Percentiles rank a stretch among this genome's conserved stretches.
Evolutionary conservation across 2,113 vertebrate species (phyloP).

Genomic region (Apodemus speciosus): DNA sequence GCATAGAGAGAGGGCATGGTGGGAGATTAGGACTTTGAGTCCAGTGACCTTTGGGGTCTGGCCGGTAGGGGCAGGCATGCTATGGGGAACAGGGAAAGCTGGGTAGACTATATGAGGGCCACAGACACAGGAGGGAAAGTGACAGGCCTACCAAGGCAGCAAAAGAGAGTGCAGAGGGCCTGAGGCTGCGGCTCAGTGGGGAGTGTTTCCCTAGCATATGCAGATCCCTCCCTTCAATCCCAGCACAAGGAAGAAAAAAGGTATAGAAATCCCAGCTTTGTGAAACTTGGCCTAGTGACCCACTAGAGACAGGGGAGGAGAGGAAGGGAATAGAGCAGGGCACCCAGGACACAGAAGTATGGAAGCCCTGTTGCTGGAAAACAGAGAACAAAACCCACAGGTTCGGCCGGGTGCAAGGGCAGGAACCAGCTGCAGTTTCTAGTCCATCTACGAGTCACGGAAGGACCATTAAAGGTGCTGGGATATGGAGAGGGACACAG

Average conservation of each 20-base stretch:
- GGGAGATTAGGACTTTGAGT: not conserved
- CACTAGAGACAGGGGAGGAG: not conserved
- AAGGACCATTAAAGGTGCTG: not conserved
- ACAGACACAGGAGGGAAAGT: not conserved
- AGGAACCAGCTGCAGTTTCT: not conserved
- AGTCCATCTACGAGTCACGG: not conserved
- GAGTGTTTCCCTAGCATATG: not conserved
- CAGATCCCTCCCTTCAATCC: too few relatives aligned
- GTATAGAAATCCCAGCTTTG: not conserved
- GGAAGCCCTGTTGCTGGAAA: not conserved
- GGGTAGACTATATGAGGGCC: not conserved
- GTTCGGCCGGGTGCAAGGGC: not conserved
- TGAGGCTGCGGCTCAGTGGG: not conserved
- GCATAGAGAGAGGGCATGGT: not conserved
- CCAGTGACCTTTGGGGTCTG: not conserved
- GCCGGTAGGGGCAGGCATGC: not conserved
- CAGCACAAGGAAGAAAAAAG: not conserved
- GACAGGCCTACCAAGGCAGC: not conserved
- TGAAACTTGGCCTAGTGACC: not conserved
- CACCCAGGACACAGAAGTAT: not conserved
- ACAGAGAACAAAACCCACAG: not conserved
- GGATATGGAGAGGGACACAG: not conserved
- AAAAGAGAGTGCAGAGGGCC: not conserved
- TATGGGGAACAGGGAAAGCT: not conserved
- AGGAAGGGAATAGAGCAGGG: not conserved